Percentiles rank a stretch among this genome's conserved stretches.
phyloP scores from a whole-genome alignment of 2,888 invertebrate genomes.

The Drosophila merina region DNA sequence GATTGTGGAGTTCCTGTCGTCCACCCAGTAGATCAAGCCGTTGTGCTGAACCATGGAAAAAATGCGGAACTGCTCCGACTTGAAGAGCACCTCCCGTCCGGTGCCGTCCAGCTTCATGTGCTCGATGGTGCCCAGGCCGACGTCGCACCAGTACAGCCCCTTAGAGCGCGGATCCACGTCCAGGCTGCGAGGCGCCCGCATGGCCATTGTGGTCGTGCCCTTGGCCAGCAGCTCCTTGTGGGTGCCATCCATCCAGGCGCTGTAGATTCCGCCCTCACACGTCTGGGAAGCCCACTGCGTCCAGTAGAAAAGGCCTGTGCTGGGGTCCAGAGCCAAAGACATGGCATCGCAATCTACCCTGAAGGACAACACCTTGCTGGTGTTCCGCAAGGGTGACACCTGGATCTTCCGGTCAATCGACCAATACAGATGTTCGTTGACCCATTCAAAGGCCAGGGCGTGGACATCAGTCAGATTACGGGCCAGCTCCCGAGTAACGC shows the following conservation, averaged over 20 bases:
- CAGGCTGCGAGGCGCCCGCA: conserved; percentile 90
- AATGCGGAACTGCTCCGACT: conserved; percentile 86
- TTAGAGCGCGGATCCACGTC: conserved; percentile 87
- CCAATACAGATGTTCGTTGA: conserved; percentile 93
- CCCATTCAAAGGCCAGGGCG: conserved; percentile 93
- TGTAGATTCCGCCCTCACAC: conserved; percentile 86
- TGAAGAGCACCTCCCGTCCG: conserved; percentile 85
- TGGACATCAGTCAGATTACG: conserved; percentile 86
- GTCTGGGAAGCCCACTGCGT: conserved; percentile 86
- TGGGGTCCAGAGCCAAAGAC: conserved; percentile 89
- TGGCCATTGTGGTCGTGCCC: conserved; percentile 86
- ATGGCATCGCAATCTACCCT: conserved; percentile 85
- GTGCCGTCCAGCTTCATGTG: conserved; percentile 86
- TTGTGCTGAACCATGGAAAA: conserved; percentile 88
- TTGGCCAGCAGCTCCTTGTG: conserved; percentile 86
- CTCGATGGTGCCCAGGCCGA: conserved; percentile 88
- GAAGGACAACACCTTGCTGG: conserved; percentile 86
- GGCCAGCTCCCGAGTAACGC: conserved; percentile 83
- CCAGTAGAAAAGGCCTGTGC: conserved; percentile 91
- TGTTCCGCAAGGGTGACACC: conserved; percentile 87
- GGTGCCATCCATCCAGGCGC: conserved; percentile 90
- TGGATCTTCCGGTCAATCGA: conserved; percentile 88
- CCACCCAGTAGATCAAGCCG: conserved; percentile 88
- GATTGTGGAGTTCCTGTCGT: conserved; percentile 87
- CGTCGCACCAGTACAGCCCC: conserved; percentile 90